Percentiles rank a stretch among this genome's conserved stretches.
Evolutionary conservation across 1,140 invertebrate species (phyloP).

Genomic region (Aleiodes sp.): DNA sequence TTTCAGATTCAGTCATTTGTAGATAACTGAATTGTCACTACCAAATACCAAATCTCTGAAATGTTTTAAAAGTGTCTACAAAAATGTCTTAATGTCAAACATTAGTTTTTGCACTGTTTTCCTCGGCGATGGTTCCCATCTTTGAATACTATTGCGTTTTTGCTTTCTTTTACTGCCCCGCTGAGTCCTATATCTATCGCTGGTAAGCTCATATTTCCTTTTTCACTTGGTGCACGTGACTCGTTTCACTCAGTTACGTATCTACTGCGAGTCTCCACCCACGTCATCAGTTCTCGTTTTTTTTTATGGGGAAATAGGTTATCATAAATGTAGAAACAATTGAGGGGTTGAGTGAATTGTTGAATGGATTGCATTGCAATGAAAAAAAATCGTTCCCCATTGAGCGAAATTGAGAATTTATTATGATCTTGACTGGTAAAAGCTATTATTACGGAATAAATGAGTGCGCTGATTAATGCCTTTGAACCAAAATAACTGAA

Average conservation of each 20-base stretch:
- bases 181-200: slow-evolving; percentile 1
- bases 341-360: neutral
- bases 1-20: too few relatives aligned
- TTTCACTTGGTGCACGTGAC: neutral
- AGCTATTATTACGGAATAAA: too few relatives aligned
- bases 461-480: too few relatives aligned
- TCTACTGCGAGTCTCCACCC: neutral
- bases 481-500: too few relatives aligned
- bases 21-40: too few relatives aligned
- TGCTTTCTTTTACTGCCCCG: slow-evolving; percentile 1
- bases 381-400: neutral
- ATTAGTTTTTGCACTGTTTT: too few relatives aligned
- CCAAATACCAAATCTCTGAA: too few relatives aligned
- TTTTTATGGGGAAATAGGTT: slow-evolving; percentile 2
- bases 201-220: slow-evolving; percentile 7
- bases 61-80: too few relatives aligned
- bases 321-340: neutral
- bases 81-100: too few relatives aligned
- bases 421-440: neutral
- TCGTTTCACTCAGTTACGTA: neutral
- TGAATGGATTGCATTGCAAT: neutral
- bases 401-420: neutral
- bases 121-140: neutral
- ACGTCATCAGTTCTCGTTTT: neutral
- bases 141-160: neutral